phyloP scores from a whole-genome alignment of 2,113 vertebrate genomes.

The Chascanopsetta lugubris region DNA sequence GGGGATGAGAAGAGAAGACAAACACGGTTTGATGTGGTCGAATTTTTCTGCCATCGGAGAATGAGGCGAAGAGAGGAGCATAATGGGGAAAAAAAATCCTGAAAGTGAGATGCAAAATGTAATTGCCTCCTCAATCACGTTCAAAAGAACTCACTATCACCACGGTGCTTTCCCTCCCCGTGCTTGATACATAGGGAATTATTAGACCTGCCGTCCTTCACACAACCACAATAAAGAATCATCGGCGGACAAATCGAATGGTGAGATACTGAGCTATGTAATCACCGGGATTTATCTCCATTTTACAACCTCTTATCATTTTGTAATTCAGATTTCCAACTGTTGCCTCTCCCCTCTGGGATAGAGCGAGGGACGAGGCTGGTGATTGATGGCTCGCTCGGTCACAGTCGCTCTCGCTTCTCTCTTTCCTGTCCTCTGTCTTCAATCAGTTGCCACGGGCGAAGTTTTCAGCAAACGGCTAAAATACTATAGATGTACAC shows the following conservation, averaged over 20 bases:
- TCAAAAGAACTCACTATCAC: conserved; percentile 58
- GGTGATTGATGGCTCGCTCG: conserved; percentile 50
- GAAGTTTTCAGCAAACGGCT: conserved; percentile 25
- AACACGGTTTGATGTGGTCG: conserved; percentile 74
- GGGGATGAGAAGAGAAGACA: conserved; percentile 63
- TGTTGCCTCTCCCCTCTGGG: conserved; percentile 66
- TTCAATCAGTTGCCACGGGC: conserved; percentile 39
- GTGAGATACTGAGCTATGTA: conserved; percentile 66
- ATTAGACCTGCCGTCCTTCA: conserved; percentile 64
- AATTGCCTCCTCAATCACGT: conserved; percentile 72
- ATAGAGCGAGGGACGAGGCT: conserved; percentile 24
- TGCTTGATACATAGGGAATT: conserved; percentile 51
- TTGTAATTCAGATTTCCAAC: conserved; percentile 74
- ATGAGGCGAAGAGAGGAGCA: conserved; percentile 32
- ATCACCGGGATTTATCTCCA: conserved; percentile 75
- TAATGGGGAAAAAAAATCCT: conserved; percentile 21
- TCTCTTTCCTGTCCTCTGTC: background rate
- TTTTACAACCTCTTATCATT: conserved; percentile 75
- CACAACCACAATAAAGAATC: conserved; percentile 61
- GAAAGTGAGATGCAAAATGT: conserved; percentile 61
- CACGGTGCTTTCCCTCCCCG: conserved; percentile 38
- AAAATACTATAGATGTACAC: conserved; percentile 2
- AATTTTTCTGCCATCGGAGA: conserved; percentile 59
- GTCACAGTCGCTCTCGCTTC: background rate
- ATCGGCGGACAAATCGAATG: conserved; percentile 64